Percentiles rank a stretch among this genome's conserved stretches.
Evolutionary conservation across 2,888 invertebrate genomes (phyloP).

Genomic region (Ariolimax columbianus): DNA sequence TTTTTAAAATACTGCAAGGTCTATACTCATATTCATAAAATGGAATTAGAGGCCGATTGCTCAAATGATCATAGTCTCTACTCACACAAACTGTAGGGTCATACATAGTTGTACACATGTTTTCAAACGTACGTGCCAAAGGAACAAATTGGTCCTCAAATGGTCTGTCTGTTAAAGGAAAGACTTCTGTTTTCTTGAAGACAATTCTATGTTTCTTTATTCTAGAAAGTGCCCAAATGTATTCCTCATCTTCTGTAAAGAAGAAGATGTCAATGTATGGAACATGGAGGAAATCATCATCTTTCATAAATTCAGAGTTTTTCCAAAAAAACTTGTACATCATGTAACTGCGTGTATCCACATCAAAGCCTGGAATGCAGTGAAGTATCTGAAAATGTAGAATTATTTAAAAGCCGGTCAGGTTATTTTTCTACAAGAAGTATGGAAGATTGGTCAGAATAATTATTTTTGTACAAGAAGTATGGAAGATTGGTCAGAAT

Average conservation of each 20-base stretch:
- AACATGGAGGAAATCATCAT: constrained; percentile 6
- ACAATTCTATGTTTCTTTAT: constrained; percentile 47
- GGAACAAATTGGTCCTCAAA: constrained; percentile 38
- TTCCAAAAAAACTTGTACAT: constrained; percentile 52
- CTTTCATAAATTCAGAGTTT: neutral
- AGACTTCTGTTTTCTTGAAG: constrained; percentile 33
- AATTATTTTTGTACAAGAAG: no score
- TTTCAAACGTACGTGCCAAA: constrained; percentile 29
- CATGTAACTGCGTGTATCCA: constrained; percentile 45
- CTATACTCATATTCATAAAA: constrained; percentile 39
- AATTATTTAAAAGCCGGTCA: no score
- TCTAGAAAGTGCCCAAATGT: constrained; percentile 42
- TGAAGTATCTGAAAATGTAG: constrained; percentile 43
- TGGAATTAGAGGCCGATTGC: constrained; percentile 36
- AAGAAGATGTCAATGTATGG: constrained; percentile 50
- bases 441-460: no score
- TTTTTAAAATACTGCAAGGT: constrained; percentile 32
- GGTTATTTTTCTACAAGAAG: no score
- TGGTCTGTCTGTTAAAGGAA: constrained; percentile 34
- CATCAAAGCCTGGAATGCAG: constrained; percentile 48
- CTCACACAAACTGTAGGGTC: constrained; percentile 29
- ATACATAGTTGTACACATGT: constrained; percentile 35
- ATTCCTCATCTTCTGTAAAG: constrained; percentile 43
- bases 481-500: no score
- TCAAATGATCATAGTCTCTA: constrained; percentile 44